Evolutionary conservation across 2,113 vertebrate species (phyloP), one percentile per base, ranked within the genome.

Genomic region (Corapipo altera): DNA sequence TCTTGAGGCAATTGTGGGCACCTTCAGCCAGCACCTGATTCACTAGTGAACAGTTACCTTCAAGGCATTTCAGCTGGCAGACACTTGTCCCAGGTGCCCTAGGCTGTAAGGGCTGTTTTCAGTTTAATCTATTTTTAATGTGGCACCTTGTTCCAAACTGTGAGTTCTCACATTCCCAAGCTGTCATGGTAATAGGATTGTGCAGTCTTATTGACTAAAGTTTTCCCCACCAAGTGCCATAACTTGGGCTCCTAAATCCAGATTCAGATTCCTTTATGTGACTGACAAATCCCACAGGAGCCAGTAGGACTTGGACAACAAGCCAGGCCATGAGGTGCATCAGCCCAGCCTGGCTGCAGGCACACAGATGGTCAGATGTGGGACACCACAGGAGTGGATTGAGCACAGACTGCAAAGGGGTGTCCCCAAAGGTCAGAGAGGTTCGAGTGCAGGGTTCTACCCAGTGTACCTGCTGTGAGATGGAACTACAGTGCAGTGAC

Each of bases 1-100:
- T 94, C 92, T 96, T 16, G 82, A 94, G 91, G 94, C 83, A 70
- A 65, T 43, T 84, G 77, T 70, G 82, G 76, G 74, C 57, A 81
- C 90, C 90, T 96, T 87, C 91, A 97, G 83, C 95, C 70, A 69
- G 57, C 74, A 88, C 93, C 86, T 95, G 94, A 92, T 96, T 96
- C 95, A 92, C 85, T 62, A 35, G 76, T 11, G 4, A 87, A 91
- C 84, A 91, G 86, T 80, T 93, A 67, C 92, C 96, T 89, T 64
- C 23, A 4, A 92, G 95, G 93, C 69, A 85, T 64, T 91, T 78
- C 78, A 88, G 77, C 88, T 96, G 94, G 94, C 94, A 93, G 84
- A 91, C 79, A 43, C 92, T 95, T 91, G 88, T 89, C 77, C 92
- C 35, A 30, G 75, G 91, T 0, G 24, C 96, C 70, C 35, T 64